Conservation (phyloP, 2,888 invertebrate genomes). For the Sarcophaga carnaria region DNA sequence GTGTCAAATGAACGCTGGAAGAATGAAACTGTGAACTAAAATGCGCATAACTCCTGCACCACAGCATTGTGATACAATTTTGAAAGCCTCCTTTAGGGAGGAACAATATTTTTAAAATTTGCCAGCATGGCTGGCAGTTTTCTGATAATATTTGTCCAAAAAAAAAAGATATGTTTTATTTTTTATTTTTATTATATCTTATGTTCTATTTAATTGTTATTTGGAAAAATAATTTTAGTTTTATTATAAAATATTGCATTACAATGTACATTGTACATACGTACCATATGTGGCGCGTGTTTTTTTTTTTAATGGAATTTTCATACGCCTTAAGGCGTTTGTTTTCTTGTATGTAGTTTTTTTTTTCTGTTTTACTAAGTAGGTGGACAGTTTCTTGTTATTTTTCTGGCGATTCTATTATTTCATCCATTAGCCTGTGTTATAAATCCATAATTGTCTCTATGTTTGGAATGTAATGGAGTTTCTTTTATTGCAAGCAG, state of each 20-base stretch:
- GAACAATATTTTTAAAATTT: too few species aligned
- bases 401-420: constrained; percentile 29
- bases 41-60: too few species aligned
- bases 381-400: constrained; percentile 62
- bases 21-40: too few species aligned
- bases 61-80: too few species aligned
- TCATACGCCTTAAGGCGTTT: constrained; percentile 39
- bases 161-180: background rate
- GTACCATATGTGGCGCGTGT: too few species aligned
- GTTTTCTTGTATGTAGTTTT: background rate
- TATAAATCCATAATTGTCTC: constrained; percentile 60
- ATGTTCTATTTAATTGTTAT: background rate
- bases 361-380: constrained; percentile 50
- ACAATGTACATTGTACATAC: background rate
- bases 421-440: constrained; percentile 52
- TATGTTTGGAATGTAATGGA: constrained; percentile 12
- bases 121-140: too few species aligned
- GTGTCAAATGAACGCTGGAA: too few species aligned
- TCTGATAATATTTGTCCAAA: background rate
- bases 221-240: background rate
- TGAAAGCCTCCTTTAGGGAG: too few species aligned
- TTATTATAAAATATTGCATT: background rate
- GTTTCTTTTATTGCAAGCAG: background rate
- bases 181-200: background rate
- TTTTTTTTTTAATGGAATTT: background rate